These are phyloP conservation scores for Dyspetes luteomarginatus DNA, from an alignment of 2,888 invertebrate genomes.

Conservation along the genomic window DNA sequence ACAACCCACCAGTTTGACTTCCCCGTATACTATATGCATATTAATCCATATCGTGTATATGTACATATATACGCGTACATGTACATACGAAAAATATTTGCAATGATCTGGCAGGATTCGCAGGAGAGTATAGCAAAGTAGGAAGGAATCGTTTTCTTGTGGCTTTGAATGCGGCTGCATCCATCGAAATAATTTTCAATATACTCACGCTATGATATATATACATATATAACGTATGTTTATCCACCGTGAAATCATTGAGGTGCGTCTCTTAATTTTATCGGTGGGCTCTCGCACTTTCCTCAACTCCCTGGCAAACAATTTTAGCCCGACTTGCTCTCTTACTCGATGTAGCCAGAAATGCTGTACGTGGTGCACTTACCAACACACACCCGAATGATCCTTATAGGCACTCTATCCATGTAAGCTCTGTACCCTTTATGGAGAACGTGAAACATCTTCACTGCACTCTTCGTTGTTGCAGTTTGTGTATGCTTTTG, in stretches of 20 bases:
- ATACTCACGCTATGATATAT: conserved; percentile 32
- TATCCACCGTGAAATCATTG: conserved; percentile 49
- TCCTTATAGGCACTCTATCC: conserved; percentile 1
- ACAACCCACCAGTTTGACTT: conserved; percentile 16
- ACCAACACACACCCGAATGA: not conserved
- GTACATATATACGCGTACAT: conserved; percentile 7
- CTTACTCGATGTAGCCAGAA: conserved; percentile 40
- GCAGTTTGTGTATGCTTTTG: conserved; percentile 35
- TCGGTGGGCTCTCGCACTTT: conserved; percentile 50
- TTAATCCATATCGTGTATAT: not conserved
- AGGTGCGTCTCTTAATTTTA: conserved; percentile 61
- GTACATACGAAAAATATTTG: conserved; percentile 10
- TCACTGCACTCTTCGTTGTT: not conserved
- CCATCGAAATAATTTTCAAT: conserved; percentile 69
- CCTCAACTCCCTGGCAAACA: conserved; percentile 50
- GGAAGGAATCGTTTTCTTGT: conserved; percentile 39
- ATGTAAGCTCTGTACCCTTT: conserved; percentile 42
- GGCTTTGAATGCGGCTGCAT: conserved; percentile 56
- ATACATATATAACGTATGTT: not conserved
- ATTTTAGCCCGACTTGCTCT: conserved; percentile 45
- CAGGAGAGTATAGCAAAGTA: conserved; percentile 33
- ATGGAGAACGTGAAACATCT: conserved; percentile 51
- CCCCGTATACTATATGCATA: conserved; percentile 12
- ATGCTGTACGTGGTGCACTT: conserved; percentile 34
- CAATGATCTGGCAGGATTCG: conserved; percentile 29